Percentiles rank a stretch among this genome's conserved stretches.
Conservation (phyloP, 2,797 vertebrate genomes). For the Alfaro cultratus region DNA sequence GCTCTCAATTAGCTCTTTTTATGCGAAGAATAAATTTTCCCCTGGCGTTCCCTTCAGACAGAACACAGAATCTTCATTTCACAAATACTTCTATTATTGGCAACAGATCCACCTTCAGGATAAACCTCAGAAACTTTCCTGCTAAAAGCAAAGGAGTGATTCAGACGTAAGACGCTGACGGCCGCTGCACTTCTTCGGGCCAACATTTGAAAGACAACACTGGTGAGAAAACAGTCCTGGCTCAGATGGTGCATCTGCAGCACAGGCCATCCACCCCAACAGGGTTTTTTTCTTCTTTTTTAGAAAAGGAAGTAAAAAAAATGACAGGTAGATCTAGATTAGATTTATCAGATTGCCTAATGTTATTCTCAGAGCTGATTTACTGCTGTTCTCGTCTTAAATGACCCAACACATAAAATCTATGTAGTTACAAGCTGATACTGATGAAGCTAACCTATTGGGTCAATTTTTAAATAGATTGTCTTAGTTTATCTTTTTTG, state of each 20-base stretch:
- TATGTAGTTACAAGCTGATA: background rate
- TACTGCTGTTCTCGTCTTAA: background rate
- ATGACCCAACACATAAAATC: background rate
- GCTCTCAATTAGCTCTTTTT: background rate
- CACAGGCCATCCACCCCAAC: constrained; percentile 55
- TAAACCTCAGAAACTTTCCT: background rate
- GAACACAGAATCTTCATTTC: background rate
- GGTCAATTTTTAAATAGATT: background rate
- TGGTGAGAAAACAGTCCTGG: constrained; percentile 67
- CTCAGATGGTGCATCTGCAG: constrained; percentile 31
- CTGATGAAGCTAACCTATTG: background rate
- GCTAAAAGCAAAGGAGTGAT: constrained; percentile 20
- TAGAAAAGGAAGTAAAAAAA: background rate
- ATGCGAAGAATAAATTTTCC: background rate
- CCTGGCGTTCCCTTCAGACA: background rate
- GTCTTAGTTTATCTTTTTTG: background rate
- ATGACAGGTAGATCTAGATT: constrained; percentile 23
- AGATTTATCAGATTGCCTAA: constrained; percentile 31
- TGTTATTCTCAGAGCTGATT: constrained; percentile 4
- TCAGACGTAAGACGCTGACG: constrained; percentile 33
- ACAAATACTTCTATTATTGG: background rate
- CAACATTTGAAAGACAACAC: constrained; percentile 70
- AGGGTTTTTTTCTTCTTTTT: constrained; percentile 35
- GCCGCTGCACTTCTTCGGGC: constrained; percentile 37
- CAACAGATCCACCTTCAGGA: background rate